Conservation (phyloP, 2,113 vertebrate genomes). For the Progne subis region DNA sequence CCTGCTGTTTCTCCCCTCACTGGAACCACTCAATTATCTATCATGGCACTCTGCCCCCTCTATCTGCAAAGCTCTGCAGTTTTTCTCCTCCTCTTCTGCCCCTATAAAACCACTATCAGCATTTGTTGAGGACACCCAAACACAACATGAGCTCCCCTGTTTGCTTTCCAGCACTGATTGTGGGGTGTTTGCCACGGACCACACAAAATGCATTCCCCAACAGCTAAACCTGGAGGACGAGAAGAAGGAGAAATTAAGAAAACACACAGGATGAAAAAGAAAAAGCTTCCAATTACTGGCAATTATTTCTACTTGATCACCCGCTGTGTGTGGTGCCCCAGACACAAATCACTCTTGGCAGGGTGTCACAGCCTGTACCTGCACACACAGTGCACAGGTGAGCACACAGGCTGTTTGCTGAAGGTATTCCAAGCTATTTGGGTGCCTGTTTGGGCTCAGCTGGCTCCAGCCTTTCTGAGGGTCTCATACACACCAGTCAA, state of each 20-base stretch:
- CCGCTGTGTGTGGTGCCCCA: background rate
- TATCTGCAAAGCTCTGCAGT: background rate
- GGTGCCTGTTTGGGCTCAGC: background rate
- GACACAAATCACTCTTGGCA: background rate
- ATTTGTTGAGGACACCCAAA: background rate
- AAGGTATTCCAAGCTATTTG: background rate
- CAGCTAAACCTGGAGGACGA: slow-evolving; percentile 15
- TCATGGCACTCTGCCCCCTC: background rate
- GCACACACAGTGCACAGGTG: background rate
- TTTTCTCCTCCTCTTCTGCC: background rate
- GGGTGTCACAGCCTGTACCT: background rate
- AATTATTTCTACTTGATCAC: slow-evolving; percentile 60
- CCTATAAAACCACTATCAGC: background rate
- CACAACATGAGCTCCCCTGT: background rate
- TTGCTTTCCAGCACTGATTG: background rate
- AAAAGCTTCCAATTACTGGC: slow-evolving; percentile 13
- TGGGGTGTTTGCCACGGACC: background rate
- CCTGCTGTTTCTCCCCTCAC: background rate
- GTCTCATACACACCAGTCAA: background rate
- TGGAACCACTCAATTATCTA: background rate
- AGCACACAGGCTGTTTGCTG: background rate
- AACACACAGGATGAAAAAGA: background rate
- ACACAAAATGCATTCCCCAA: slow-evolving; percentile 46
- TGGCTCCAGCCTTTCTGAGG: background rate
- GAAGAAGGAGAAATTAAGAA: slow-evolving; percentile 38